phyloP scores from a whole-genome alignment of 2,797 vertebrate genomes.

The Spea hammondii region DNA sequence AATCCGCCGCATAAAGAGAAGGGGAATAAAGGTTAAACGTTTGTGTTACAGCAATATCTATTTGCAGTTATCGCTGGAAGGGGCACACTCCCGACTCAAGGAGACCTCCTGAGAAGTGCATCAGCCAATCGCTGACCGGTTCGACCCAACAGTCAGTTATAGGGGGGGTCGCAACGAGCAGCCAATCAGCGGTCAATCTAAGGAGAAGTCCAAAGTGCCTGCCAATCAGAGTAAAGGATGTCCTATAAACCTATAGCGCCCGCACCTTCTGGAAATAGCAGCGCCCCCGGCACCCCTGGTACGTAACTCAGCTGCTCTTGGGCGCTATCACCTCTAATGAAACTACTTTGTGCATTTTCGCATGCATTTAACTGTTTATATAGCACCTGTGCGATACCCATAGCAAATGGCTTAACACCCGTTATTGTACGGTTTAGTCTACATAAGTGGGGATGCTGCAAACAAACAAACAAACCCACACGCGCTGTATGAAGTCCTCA shows the following conservation, averaged over 20 bases:
- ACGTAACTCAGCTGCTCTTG: conserved; percentile 1
- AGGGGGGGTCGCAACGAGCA: neutral
- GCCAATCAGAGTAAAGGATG: conserved; percentile 11
- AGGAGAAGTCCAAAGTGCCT: neutral
- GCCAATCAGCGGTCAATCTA: neutral
- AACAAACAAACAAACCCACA: no score
- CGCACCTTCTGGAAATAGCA: conserved; percentile 31
- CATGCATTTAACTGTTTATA: neutral
- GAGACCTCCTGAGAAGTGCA: neutral
- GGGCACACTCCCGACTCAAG: neutral
- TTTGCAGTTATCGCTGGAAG: neutral
- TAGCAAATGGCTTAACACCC: neutral
- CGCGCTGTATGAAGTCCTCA: no score
- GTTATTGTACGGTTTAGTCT: conserved; percentile 24
- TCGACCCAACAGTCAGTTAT: neutral
- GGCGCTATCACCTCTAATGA: neutral
- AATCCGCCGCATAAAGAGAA: no score
- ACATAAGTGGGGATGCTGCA: neutral
- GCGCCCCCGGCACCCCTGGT: conserved; percentile 39
- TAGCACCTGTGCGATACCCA: neutral
- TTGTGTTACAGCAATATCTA: no score
- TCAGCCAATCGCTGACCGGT: neutral
- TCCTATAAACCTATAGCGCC: conserved; percentile 46
- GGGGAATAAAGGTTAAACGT: neutral
- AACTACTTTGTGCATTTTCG: neutral